Evolutionary conservation across 2,888 invertebrate genomes (phyloP), one percentile per base, ranked within the genome.

Genomic region (Ectemnius lituratus): DNA sequence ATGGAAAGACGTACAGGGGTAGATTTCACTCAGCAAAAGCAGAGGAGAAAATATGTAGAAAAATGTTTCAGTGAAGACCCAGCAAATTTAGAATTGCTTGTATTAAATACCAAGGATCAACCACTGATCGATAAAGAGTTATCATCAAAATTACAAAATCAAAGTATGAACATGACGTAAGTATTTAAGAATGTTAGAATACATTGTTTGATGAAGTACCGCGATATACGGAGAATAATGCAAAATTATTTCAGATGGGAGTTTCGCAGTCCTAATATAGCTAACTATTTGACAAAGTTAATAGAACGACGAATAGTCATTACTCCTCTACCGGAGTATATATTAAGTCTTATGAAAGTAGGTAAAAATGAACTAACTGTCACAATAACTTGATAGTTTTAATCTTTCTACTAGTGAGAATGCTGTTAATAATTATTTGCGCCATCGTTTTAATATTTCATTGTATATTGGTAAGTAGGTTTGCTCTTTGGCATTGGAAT

Each of bases 241-340:
- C 13, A 45, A 56, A 3, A 18, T 46, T 23, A 28, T 57, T 83
- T 66, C 64, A 90, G 90, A 23, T 87, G 88, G 83, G 85, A 88
- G 73, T 89, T 88, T 74, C 84, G 80, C n/a, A 88, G 89, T 76
- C 76, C 56, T 18, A 82, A 86, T 63, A 75, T 89, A 49, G 79
- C 82, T 27, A 65, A 59, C 2, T 84, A 84, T 49, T 69, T 90
- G 47, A 82, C 79, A 16, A 78, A 75, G 70, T 73, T 90, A 61
- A 82, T 85, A 58, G 84, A 84, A 67, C 75, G 78, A 28, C 68
- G 78, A 63, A 74, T 87, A 56, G 45, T 90, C 2, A 49, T 52
- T 23, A 76, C 80, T 67, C 90, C 90, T 69, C 70, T 87, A 37
- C 90, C 90, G 23, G 14, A 63, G 47, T 90, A 90, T 73, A 74